Evolutionary conservation across 2,113 vertebrate genomes (phyloP).

Genomic region (Pterocles burchelli): DNA sequence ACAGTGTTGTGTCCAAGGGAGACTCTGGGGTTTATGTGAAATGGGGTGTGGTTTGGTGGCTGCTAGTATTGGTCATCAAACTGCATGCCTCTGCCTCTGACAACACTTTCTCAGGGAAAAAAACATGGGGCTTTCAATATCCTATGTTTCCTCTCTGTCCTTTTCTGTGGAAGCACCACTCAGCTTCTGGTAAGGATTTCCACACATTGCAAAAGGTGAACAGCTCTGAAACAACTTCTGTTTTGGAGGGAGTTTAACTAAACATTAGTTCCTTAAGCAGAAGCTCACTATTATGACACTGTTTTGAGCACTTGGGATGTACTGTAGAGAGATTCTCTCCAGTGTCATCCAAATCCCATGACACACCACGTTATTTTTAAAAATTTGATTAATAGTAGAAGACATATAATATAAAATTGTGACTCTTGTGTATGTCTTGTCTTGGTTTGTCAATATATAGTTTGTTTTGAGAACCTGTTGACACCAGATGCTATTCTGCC

Average conservation of each 20-base stretch:
- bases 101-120: not conserved
- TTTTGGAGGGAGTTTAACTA: not conserved
- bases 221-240: not conserved
- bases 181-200: not conserved
- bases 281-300: not conserved
- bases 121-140: not conserved
- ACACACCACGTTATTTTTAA: not conserved
- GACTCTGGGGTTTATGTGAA: not conserved
- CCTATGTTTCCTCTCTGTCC: not conserved
- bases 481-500: not conserved
- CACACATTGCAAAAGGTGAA: not conserved
- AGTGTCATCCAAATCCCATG: not conserved
- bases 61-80: not conserved
- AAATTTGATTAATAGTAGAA: not conserved
- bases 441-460: not conserved
- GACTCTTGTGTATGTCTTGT: not conserved
- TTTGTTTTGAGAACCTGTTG: not conserved
- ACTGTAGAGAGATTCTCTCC: not conserved
- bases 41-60: not conserved
- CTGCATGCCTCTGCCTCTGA: not conserved
- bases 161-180: not conserved
- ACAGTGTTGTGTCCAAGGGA: not conserved
- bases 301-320: not conserved
- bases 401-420: not conserved
- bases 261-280: not conserved